Evolutionary conservation across 1,140 invertebrate species (phyloP), one percentile per base, ranked within the genome.

Genomic region (Tetragnatha versicolor): DNA sequence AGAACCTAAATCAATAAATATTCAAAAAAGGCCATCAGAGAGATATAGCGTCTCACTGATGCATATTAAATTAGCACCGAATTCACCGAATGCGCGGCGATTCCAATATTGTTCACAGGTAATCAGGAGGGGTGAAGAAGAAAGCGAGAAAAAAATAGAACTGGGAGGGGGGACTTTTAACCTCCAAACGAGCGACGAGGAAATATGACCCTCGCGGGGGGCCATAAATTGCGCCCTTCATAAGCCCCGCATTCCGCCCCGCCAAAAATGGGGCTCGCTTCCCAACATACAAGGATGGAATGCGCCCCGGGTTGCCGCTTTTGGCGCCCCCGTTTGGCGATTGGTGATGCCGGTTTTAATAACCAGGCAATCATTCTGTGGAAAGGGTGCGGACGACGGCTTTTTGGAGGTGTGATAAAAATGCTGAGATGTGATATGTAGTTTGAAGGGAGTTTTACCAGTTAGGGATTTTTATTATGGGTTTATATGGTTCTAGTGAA

Each of bases 201-300:
- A 77, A 77, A 77, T 77, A 77, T 77, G 73, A 77, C 61, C 73
- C 73, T 29, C n/a, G 39, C 14, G 37, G 73, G 73, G 73, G 73
- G 65, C 47, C 73, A 77, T 77, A 77, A 77, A 77, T 77, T 77
- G 61, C 61, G 60, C 60, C 73, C 73, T 77, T 77, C 73, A 77
- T 77, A 77, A 77, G 73, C 73, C 73, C 47, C 61, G 73, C 73
- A 77, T 77, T 77, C 73, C 73, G 31, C 25, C 17, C 73, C 47
- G 73, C 73, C 73, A 77, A 77, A 77, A 65, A 77, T 66, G 73
- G 42, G 39, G 73, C 73, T 53, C 70, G 17, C 73, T 75, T 58
- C 72, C 72, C 55, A 75, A 75, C 55, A 63, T 63, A 75, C 72
- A 75, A 63, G 39, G 42, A 49, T 63, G 72, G 72, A 75, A 75